A percentile compares a stretch with the other conserved stretches of the same genome.
phyloP scores from a whole-genome alignment of 2,888 invertebrate genomes.

The Cephus sareptanus region DNA sequence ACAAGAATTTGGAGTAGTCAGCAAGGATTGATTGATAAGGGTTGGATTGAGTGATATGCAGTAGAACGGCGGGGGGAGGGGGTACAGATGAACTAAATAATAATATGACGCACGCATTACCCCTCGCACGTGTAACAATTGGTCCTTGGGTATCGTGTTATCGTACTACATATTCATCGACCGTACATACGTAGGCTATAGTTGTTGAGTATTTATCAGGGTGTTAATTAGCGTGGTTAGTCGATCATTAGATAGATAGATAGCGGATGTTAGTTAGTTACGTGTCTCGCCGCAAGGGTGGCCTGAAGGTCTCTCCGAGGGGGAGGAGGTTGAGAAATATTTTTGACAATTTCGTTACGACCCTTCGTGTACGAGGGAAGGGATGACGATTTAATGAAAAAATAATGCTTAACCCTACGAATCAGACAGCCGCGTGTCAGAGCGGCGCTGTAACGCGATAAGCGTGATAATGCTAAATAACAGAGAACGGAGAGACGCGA shows the following conservation, averaged over 20 bases:
- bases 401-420: neutral
- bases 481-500: constrained; percentile 14
- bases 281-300: constrained; percentile 15
- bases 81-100: too few species aligned
- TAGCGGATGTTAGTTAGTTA: constrained; percentile 24
- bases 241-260: constrained; percentile 26
- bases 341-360: too few species aligned
- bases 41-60: too few species aligned
- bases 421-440: neutral
- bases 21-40: too few species aligned
- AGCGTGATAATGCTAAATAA: neutral
- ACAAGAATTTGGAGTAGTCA: too few species aligned
- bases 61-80: too few species aligned
- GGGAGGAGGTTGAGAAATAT: neutral
- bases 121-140: neutral
- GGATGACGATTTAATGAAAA: neutral
- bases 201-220: constrained; percentile 29
- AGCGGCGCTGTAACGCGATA: too few species aligned
- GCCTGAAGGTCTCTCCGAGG: constrained; percentile 16
- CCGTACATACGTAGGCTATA: constrained; percentile 9
- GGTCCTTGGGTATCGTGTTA: neutral
- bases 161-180: constrained; percentile 2
- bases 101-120: too few species aligned
- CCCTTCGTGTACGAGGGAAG: neutral
- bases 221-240: constrained; percentile 26